These are phyloP conservation scores for Caenorhabditis inopinata DNA, from an alignment of 1,140 invertebrate genomes.

Conservation along the genomic window DNA sequence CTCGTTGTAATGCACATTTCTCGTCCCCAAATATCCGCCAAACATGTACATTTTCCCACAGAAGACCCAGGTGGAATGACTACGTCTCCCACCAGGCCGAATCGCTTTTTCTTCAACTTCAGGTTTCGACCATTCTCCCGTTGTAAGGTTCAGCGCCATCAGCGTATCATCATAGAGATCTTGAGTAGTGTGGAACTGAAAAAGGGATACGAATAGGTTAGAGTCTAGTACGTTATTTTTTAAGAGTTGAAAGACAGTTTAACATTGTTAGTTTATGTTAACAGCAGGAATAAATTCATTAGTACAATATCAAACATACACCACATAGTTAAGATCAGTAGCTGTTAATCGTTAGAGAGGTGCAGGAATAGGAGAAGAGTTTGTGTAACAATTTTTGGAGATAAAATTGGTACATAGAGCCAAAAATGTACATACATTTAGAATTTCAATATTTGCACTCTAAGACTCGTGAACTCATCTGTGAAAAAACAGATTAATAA, in stretches of 20 bases:
- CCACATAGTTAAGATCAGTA: too few species aligned
- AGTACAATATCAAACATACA: too few species aligned
- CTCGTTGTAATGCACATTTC: conserved; percentile 79
- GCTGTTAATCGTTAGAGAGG: too few species aligned
- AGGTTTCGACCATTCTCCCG: conserved; percentile 73
- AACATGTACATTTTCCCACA: conserved; percentile 79
- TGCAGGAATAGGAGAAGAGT: too few species aligned
- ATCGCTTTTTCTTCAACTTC: conserved; percentile 68
- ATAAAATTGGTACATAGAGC: too few species aligned
- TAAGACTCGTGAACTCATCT: too few species aligned
- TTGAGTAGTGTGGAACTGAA: conserved; percentile 73
- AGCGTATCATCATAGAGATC: conserved; percentile 77
- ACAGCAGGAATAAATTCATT: too few species aligned
- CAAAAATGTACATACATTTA: too few species aligned
- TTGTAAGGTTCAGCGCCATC: conserved; percentile 76
- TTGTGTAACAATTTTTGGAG: too few species aligned
- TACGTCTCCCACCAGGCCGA: conserved; percentile 76
- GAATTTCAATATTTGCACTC: not conserved
- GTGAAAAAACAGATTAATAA: not conserved
- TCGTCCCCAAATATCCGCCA: conserved; percentile 80
- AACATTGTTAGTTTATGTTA: too few species aligned
- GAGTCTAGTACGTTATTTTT: not conserved
- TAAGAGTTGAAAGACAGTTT: too few species aligned
- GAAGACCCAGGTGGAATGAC: conserved; percentile 83
- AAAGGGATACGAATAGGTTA: not conserved